Percentiles rank a stretch among this genome's conserved stretches.
Conservation (phyloP, 2,797 vertebrate genomes). For the Hoplostethus atlanticus region DNA sequence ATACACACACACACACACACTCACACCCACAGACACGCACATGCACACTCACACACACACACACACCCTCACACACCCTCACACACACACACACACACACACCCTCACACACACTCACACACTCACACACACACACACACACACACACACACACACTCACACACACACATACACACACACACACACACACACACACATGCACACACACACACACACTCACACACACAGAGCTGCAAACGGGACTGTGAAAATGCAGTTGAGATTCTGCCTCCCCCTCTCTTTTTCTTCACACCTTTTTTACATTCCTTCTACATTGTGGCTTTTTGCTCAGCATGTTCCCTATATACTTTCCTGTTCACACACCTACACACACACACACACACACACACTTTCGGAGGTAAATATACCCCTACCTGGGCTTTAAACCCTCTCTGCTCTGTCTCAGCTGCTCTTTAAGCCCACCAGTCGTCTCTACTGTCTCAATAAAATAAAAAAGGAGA, state of each 20-base stretch:
- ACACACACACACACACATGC: neutral
- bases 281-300: no score
- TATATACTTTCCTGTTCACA: neutral
- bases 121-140: neutral
- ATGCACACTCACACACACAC: neutral
- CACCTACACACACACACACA: neutral
- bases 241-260: neutral
- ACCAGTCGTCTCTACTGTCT: neutral
- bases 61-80: neutral
- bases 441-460: slow-evolving; percentile 3
- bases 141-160: no score
- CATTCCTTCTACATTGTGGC: neutral
- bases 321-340: slow-evolving; percentile 2
- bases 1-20: neutral
- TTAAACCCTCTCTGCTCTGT: neutral
- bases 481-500: slow-evolving; percentile 7
- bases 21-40: no score
- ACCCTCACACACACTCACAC: no score
- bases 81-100: neutral
- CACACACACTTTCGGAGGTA: neutral
- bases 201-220: neutral
- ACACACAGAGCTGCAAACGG: neutral
- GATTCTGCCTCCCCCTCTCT: no score
- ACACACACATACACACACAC: no score
- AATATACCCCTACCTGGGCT: neutral